Conservation (phyloP, 2,888 invertebrate species). For the Drosophila meridionalis region DNA sequence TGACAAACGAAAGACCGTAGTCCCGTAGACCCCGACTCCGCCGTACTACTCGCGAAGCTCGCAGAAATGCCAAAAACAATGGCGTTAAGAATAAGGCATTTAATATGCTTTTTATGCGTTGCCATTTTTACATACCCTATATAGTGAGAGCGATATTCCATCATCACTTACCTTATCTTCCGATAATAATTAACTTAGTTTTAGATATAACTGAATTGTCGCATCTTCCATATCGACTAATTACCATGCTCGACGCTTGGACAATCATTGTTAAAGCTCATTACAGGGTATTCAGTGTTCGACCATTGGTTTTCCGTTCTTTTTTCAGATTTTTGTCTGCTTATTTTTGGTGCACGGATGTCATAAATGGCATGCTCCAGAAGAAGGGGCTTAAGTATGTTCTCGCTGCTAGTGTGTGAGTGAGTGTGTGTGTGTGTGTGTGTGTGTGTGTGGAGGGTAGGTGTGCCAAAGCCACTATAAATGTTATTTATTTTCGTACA, state of each 20-base stretch:
- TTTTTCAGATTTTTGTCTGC: slow-evolving; percentile 29
- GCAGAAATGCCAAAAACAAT: slow-evolving; percentile 46
- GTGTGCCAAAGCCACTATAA: slow-evolving; percentile 64
- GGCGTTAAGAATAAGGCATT: slow-evolving; percentile 62
- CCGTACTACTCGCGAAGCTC: slow-evolving; percentile 26
- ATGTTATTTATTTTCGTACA: slow-evolving; percentile 71
- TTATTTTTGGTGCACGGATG: slow-evolving; percentile 66
- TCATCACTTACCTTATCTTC: neutral
- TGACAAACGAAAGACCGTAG: slow-evolving; percentile 68
- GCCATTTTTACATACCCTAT: slow-evolving; percentile 49
- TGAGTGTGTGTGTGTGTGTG: slow-evolving; percentile 4
- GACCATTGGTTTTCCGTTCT: neutral
- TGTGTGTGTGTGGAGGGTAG: slow-evolving; percentile 7
- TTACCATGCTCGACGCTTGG: neutral
- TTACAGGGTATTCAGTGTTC: slow-evolving; percentile 16
- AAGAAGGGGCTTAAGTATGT: slow-evolving; percentile 51
- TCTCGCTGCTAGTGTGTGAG: slow-evolving; percentile 21
- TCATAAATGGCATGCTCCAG: slow-evolving; percentile 78
- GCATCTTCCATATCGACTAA: neutral
- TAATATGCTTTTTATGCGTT: slow-evolving; percentile 76
- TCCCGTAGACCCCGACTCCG: slow-evolving; percentile 13
- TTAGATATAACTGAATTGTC: neutral
- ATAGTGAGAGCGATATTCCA: neutral
- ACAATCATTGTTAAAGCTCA: neutral
- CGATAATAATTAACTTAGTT: too few species aligned